Base-by-base conservation (phyloP, 2,888 invertebrate species). In the Diarsia dahlii region DNA sequence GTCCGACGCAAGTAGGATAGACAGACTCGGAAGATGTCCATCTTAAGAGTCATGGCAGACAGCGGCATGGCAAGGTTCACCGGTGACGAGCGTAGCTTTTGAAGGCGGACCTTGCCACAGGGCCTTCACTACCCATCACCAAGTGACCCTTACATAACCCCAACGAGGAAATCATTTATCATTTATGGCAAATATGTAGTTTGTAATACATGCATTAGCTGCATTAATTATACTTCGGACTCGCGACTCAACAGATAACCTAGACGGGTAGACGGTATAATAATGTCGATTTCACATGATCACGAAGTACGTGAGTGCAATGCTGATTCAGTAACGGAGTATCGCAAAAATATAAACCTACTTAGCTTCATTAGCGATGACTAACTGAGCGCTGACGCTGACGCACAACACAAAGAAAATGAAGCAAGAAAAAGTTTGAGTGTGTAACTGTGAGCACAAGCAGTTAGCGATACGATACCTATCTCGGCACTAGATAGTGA, bases 341-440 rank as follows among this genome's bases (percentile, higher is more conserved):
- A 84, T 80, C 74, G 79, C 74, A 79, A 83, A 83, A 84, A 80
- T 84, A 82, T 77, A 74, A 74, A 85, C 82, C 74, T 80, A 86
- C 75, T 84, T 88, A 71, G 78, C 71, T 76, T 84, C 73, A 86
- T 87, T 88, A 80, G 81, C 72, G 80, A 82, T 86, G 82, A 88
- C 77, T 83, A 81, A 84, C 80, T 77, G 83, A 80, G 13, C 64
- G 82, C 84, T 88, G 89, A 88, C 87, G 84, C 84, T 88, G 89
- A 88, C 87, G 84, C 84, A 88, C 58, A 77, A 9, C 82, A 80
- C 81, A 50, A 81, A 75, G 81, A 80, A 86, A 83, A 79, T 62
- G 50, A 76, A 82, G 68, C 65, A 72, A 76, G 75, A 74, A 85
- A 84, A 78, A 82, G 79, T 76, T 56, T 56, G 67, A 66, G 65